Base-by-base conservation (phyloP, 2,888 invertebrate species). In the Chymomyza procnemis region DNA sequence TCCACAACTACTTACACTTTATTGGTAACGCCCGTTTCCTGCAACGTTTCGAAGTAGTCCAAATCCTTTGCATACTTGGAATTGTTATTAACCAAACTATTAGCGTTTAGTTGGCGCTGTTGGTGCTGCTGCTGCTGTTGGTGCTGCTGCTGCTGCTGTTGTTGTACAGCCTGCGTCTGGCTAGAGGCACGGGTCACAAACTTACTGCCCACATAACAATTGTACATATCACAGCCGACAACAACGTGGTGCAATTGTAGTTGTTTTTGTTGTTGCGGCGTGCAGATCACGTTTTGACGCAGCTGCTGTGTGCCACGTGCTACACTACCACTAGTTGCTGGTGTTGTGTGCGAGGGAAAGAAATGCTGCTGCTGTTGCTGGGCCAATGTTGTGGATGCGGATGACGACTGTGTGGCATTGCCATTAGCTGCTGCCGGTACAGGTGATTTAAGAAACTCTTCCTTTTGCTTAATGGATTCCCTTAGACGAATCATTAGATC, bases 401-500 rank as follows among this genome's bases (percentile, higher is more conserved):
- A 70, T 69, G 58, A 76, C 52, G 47, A 73, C 16, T 58, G 69
- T 55, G 19, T 70, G 71, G 14, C 74, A 58, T 69, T 69, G 58
- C 64, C 69, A n/a, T 69, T 69, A 26, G 34, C 46, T 47, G 55
- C 50, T 12, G 64, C 48, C 41, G 90, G 89, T 69, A 89, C 71
- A 59, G 95, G 95, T 77, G 95, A 93, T 88, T 95, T 93, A 68
- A 97, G 92, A 91, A 97, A 97, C 85, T 97, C 97, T 90, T 97
- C 97, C 90, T 97, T 97, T 89, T 97, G 96, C 89, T 97, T 96
- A 85, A 96, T 94, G 88, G 96, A 96, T 90, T 95, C 96, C 78
- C 96, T 93, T 89, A 96, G 92, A 91, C 96, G 93, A 75, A 94
- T 94, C 92, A 96, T 94, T 84, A 89, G 85, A 71, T 90, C 90